phyloP scores from a whole-genome alignment of 1,140 invertebrate genomes.

The Ericerus pela region DNA sequence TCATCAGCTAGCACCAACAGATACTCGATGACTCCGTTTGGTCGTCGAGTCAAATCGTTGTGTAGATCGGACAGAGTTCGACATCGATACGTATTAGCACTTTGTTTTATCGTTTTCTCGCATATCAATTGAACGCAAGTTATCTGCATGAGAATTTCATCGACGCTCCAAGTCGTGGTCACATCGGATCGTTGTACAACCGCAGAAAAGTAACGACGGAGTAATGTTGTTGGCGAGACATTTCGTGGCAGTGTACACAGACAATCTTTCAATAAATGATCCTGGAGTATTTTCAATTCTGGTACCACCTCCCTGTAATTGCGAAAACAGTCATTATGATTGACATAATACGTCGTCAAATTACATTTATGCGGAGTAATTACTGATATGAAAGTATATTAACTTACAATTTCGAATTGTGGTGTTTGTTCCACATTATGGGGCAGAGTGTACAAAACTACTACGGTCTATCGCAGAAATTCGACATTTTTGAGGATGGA shows the following conservation, averaged over 20 bases:
- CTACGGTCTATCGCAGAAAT: too few species aligned
- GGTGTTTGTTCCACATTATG: too few species aligned
- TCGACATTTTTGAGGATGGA: too few species aligned
- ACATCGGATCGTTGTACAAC: conserved; percentile 28
- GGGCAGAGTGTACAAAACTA: too few species aligned
- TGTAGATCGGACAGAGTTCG: conserved; percentile 58
- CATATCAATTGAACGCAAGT: conserved; percentile 68
- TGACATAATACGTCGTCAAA: too few species aligned
- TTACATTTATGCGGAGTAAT: too few species aligned
- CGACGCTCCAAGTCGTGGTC: conserved; percentile 51
- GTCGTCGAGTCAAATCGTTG: conserved; percentile 60
- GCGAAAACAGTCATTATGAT: too few species aligned
- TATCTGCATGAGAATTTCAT: conserved; percentile 55
- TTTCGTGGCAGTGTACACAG: conserved; percentile 6
- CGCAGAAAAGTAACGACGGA: conserved; percentile 1
- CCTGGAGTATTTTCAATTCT: background rate
- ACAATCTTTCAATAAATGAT: background rate
- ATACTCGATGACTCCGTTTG: conserved; percentile 65
- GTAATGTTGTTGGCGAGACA: background rate
- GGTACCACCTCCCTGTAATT: too few species aligned
- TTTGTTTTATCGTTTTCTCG: conserved; percentile 69
- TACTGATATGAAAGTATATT: too few species aligned
- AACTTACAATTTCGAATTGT: too few species aligned
- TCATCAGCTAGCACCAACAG: conserved; percentile 61
- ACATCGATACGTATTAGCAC: conserved; percentile 61